Conservation (phyloP, 2,113 vertebrate species). For the Callithrix jacchus region DNA sequence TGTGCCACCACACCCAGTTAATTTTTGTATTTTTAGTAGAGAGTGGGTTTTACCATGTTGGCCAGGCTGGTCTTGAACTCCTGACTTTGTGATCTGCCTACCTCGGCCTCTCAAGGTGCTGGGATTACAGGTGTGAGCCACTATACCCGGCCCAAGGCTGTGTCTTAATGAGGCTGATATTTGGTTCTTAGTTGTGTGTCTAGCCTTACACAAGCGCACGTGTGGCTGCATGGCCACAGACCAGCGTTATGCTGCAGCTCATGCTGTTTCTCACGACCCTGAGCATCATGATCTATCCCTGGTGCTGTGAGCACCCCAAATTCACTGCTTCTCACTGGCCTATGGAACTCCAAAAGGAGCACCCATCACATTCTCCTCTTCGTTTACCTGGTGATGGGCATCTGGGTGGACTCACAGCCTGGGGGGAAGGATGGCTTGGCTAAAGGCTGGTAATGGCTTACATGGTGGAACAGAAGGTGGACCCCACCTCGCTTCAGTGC, state of each 20-base stretch:
- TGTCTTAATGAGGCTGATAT: not conserved
- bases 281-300: too few relatives aligned
- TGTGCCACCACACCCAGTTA: too few relatives aligned
- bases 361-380: not conserved
- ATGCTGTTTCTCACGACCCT: too few relatives aligned
- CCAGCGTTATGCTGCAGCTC: not conserved
- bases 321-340: not conserved
- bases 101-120: too few relatives aligned
- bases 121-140: too few relatives aligned
- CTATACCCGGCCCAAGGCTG: too few relatives aligned
- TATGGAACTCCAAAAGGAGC: not conserved
- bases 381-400: not conserved
- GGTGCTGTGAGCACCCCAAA: not conserved
- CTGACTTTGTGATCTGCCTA: too few relatives aligned
- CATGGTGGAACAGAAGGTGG: not conserved
- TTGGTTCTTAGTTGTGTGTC: not conserved
- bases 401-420: too few relatives aligned
- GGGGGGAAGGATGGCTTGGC: not conserved
- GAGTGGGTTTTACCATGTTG: too few relatives aligned
- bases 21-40: too few relatives aligned
- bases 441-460: too few relatives aligned
- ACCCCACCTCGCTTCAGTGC: not conserved
- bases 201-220: not conserved
- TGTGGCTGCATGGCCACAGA: fast-evolving
- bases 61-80: too few relatives aligned